These are phyloP conservation scores for Heliconius charithonia DNA, from an alignment of 2,888 invertebrate genomes.

Conservation along the genomic window DNA sequence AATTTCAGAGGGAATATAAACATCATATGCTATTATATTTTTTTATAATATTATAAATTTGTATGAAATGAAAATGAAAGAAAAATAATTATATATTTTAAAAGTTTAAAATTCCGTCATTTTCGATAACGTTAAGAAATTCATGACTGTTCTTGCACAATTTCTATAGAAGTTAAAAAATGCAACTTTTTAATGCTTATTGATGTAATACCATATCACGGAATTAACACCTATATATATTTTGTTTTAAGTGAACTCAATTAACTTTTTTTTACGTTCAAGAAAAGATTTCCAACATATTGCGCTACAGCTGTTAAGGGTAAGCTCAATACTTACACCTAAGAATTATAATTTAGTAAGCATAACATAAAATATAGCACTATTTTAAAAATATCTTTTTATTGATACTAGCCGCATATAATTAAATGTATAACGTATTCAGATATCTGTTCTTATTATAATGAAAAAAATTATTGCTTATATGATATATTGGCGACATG, in stretches of 20 bases:
- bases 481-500: conserved; percentile 71
- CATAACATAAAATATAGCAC: conserved; percentile 19
- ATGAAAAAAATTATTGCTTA: conserved; percentile 67
- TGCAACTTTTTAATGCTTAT: conserved; percentile 4
- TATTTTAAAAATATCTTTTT: conserved; percentile 15
- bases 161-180: conserved; percentile 7
- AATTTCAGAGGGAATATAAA: too few relatives aligned
- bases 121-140: not conserved
- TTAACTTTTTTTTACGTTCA: not conserved
- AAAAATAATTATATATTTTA: too few relatives aligned
- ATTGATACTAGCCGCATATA: conserved; percentile 40
- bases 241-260: not conserved
- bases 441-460: conserved; percentile 45
- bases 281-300: conserved; percentile 4
- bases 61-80: too few relatives aligned
- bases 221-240: not conserved
- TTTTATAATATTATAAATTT: too few relatives aligned
- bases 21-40: too few relatives aligned
- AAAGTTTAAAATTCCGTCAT: not conserved
- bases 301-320: conserved; percentile 4
- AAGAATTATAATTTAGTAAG: conserved; percentile 19
- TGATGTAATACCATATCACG: not conserved
- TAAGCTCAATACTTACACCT: conserved; percentile 19
- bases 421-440: conserved; percentile 38
- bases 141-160: not conserved